Evolutionary conservation across 1,140 invertebrate genomes (phyloP).

Genomic region (Acromyrmex echinatior): DNA sequence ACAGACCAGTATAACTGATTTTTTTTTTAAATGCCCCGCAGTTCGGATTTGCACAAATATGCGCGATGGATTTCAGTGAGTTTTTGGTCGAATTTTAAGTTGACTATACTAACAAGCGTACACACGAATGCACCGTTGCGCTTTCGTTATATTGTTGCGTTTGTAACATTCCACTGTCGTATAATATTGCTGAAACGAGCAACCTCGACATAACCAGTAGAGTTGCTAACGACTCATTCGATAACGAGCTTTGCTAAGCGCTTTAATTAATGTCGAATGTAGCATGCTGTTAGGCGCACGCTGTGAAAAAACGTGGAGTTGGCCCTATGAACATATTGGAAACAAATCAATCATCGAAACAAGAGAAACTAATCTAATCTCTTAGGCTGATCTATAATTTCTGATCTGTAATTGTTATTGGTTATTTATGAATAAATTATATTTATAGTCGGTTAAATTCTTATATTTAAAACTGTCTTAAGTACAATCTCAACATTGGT

Average conservation of each 20-base stretch:
- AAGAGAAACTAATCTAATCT: conserved; percentile 2
- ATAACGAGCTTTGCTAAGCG: conserved; percentile 77
- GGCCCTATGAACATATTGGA: not conserved
- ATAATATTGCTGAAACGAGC: conserved; percentile 64
- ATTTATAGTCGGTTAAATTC: no score
- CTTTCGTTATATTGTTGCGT: conserved; percentile 39
- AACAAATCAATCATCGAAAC: conserved; percentile 1
- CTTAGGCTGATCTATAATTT: not conserved
- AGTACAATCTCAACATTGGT: no score
- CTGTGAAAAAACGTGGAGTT: not conserved
- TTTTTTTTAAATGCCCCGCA: not conserved
- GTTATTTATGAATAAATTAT: not conserved
- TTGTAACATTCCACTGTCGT: conserved; percentile 36
- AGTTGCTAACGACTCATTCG: conserved; percentile 71
- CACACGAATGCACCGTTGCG: conserved; percentile 14
- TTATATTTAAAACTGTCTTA: no score
- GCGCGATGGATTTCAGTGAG: not conserved
- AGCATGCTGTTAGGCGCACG: conserved; percentile 20
- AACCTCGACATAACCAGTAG: conserved; percentile 55
- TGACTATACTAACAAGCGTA: conserved; percentile 21
- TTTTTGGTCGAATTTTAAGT: conserved; percentile 40
- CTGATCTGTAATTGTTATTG: not conserved
- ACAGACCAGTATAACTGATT: not conserved
- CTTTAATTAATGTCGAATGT: conserved; percentile 76
- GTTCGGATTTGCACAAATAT: not conserved